Evolutionary conservation across 2,888 invertebrate genomes (phyloP).

Genomic region (Brenthis daphne): DNA sequence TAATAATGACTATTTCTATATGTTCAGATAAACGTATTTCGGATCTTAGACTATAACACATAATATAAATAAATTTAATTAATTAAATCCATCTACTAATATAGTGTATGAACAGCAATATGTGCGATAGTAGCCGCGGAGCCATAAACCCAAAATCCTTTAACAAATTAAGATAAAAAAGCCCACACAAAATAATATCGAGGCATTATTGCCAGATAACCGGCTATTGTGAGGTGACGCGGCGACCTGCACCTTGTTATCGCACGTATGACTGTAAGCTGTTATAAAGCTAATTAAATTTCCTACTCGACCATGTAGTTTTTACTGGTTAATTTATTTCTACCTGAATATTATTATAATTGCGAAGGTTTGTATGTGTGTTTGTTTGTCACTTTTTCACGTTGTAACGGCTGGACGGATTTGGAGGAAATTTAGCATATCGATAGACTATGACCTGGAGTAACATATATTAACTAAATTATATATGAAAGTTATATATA

Average conservation of each 20-base stretch:
- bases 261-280: conserved; percentile 10
- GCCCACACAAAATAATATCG: conserved; percentile 5
- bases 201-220: conserved; percentile 7
- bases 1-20: too few species aligned
- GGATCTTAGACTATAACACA: not conserved
- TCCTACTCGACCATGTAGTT: conserved; percentile 17
- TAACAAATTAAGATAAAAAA: conserved; percentile 15
- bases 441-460: too few species aligned
- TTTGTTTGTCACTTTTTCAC: too few species aligned
- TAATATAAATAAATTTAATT: not conserved
- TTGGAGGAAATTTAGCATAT: too few species aligned
- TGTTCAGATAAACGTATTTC: too few species aligned
- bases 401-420: too few species aligned
- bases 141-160: conserved; percentile 5
- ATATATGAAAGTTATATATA: too few species aligned
- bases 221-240: conserved; percentile 7
- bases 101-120: not conserved
- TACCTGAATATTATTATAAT: too few species aligned
- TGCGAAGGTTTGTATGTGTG: too few species aligned
- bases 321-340: not conserved
- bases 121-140: not conserved
- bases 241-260: conserved; percentile 6
- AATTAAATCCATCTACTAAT: not conserved
- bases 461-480: too few species aligned
- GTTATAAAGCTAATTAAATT: conserved; percentile 26